phyloP scores from a whole-genome alignment of 2,888 invertebrate species.

The Lithophane socia region DNA sequence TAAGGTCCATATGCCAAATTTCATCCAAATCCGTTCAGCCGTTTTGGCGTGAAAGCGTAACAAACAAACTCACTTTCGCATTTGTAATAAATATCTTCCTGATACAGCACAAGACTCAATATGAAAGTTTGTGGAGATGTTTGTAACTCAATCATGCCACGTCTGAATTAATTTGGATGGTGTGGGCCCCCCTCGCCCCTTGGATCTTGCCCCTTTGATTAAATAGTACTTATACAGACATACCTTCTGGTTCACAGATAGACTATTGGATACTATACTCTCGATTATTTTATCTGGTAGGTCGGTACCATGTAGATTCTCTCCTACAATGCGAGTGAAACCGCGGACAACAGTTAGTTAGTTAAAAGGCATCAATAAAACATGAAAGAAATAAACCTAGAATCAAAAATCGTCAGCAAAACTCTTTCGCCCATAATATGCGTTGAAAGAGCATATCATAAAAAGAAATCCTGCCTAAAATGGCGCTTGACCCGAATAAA shows the following conservation, averaged over 20 bases:
- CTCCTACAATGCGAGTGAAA: not conserved
- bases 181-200: too few relatives aligned
- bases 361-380: slow-evolving; percentile 26
- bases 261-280: not conserved
- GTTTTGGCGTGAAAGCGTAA: too few relatives aligned
- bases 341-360: not conserved
- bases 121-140: not conserved
- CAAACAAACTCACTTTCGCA: too few relatives aligned
- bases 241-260: too few relatives aligned
- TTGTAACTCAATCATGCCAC: not conserved
- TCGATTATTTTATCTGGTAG: not conserved
- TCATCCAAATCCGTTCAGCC: too few relatives aligned
- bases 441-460: slow-evolving; percentile 53
- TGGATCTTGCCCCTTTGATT: too few relatives aligned
- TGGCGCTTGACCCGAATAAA: slow-evolving; percentile 55
- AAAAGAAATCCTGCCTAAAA: slow-evolving; percentile 54
- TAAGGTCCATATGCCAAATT: too few relatives aligned
- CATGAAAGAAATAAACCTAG: slow-evolving; percentile 33
- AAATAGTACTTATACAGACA: too few relatives aligned
- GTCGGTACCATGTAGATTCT: not conserved
- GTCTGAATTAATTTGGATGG: not conserved
- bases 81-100: too few relatives aligned
- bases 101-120: not conserved
- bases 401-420: slow-evolving; percentile 39
- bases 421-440: slow-evolving; percentile 35